phyloP scores from a whole-genome alignment of 2,888 invertebrate species.

The Timema cristinae region DNA sequence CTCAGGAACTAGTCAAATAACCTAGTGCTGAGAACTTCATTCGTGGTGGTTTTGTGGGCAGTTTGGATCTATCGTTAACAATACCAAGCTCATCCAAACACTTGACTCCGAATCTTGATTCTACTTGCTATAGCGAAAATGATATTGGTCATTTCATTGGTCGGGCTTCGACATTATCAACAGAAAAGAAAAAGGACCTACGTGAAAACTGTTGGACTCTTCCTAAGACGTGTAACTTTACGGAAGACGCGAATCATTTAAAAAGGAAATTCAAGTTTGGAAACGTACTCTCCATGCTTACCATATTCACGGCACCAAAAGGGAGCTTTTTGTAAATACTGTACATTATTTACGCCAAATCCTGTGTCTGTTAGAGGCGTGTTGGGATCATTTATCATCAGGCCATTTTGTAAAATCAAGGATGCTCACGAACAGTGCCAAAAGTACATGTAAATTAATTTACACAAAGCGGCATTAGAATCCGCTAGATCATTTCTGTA shows the following conservation, averaged over 20 bases:
- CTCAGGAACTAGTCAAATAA: too few species aligned
- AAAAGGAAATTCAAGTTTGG: not conserved
- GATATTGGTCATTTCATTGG: constrained; percentile 30
- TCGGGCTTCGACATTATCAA: constrained; percentile 17
- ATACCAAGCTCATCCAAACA: constrained; percentile 29
- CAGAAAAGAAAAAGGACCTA: not conserved
- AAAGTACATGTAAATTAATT: constrained; percentile 33
- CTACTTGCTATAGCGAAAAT: constrained; percentile 31
- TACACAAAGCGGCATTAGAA: constrained; percentile 35
- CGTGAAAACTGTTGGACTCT: too few species aligned
- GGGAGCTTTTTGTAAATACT: constrained; percentile 36
- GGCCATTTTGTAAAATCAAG: constrained; percentile 35
- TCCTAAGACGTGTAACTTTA: not conserved
- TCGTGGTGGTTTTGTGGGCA: too few species aligned
- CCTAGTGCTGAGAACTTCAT: too few species aligned
- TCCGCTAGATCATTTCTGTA: constrained; percentile 36
- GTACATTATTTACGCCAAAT: constrained; percentile 35
- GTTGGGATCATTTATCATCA: constrained; percentile 36
- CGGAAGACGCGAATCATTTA: too few species aligned
- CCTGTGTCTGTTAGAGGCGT: constrained; percentile 31
- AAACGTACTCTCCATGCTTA: constrained; percentile 2
- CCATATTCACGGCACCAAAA: constrained; percentile 28
- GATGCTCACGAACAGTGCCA: constrained; percentile 35
- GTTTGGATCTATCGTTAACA: too few species aligned
- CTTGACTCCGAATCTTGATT: constrained; percentile 33